phyloP scores from a whole-genome alignment of 2,888 invertebrate genomes.

The Ditula angustiorana region DNA sequence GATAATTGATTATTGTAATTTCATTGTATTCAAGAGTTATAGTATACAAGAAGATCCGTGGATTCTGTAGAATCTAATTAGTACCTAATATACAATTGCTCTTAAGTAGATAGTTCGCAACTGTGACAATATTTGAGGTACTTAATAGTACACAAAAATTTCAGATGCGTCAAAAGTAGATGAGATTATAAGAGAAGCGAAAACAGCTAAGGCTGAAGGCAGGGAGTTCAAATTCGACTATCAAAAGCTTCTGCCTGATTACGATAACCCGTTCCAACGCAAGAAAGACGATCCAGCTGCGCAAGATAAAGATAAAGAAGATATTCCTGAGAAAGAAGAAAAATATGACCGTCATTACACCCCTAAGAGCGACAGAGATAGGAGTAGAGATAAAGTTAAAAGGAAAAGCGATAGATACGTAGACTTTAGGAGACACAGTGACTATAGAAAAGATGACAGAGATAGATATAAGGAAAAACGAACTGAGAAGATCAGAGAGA shows the following conservation, averaged over 20 bases:
- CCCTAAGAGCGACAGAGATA: slow-evolving; percentile 34
- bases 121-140: background rate
- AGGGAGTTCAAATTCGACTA: slow-evolving; percentile 77
- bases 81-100: background rate
- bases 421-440: slow-evolving; percentile 51
- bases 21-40: too few relatives aligned
- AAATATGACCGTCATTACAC: slow-evolving; percentile 28
- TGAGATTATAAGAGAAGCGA: slow-evolving; percentile 75
- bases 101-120: slow-evolving; percentile 8
- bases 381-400: slow-evolving; percentile 45
- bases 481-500: slow-evolving; percentile 48
- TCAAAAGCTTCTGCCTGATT: slow-evolving; percentile 73
- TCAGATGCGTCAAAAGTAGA: slow-evolving; percentile 75
- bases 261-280: slow-evolving; percentile 78
- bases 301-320: slow-evolving; percentile 49
- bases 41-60: too few relatives aligned
- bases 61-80: too few relatives aligned
- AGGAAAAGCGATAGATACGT: slow-evolving; percentile 50
- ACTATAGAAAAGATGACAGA: slow-evolving; percentile 32
- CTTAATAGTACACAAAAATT: slow-evolving; percentile 42
- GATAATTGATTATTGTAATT: too few relatives aligned
- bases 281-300: slow-evolving; percentile 58
- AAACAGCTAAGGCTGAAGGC: slow-evolving; percentile 74
- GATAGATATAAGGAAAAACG: slow-evolving; percentile 1
- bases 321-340: slow-evolving; percentile 45